These are phyloP conservation scores for Phocoena sinus DNA, from an alignment of 2,113 vertebrate genomes.

Conservation along the genomic window DNA sequence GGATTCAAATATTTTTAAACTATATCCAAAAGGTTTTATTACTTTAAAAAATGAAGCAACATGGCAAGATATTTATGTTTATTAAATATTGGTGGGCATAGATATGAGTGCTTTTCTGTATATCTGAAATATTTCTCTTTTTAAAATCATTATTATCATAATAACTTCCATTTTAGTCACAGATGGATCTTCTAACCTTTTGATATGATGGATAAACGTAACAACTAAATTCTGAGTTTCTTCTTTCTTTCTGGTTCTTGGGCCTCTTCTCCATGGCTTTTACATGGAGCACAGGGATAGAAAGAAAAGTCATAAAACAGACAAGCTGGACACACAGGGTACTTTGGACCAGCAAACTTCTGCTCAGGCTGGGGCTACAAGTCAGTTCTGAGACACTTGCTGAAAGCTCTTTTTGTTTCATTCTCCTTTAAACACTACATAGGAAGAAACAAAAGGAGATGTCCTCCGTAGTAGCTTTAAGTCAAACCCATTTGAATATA, in stretches of 20 bases:
- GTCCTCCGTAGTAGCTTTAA: constrained; percentile 71
- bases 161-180: neutral
- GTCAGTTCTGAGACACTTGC: constrained; percentile 29
- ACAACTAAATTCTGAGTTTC: neutral
- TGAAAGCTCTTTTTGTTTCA: constrained; percentile 51
- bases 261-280: neutral
- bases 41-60: neutral
- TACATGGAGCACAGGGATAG: neutral
- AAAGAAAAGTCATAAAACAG: neutral
- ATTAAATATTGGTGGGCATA: neutral
- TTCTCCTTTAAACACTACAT: constrained; percentile 66
- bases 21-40: neutral
- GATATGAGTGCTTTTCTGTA: neutral
- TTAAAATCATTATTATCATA: neutral
- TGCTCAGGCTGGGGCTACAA: neutral
- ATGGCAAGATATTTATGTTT: neutral
- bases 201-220: neutral
- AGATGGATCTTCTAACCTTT: neutral
- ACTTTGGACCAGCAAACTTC: neutral
- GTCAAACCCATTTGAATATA: constrained; percentile 80
- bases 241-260: neutral
- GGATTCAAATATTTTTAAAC: neutral
- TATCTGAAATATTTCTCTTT: neutral
- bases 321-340: accelerated
- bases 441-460: constrained; percentile 66